Evolutionary conservation across 1,140 invertebrate species (phyloP).

Genomic region (Reticulitermes speratus): DNA sequence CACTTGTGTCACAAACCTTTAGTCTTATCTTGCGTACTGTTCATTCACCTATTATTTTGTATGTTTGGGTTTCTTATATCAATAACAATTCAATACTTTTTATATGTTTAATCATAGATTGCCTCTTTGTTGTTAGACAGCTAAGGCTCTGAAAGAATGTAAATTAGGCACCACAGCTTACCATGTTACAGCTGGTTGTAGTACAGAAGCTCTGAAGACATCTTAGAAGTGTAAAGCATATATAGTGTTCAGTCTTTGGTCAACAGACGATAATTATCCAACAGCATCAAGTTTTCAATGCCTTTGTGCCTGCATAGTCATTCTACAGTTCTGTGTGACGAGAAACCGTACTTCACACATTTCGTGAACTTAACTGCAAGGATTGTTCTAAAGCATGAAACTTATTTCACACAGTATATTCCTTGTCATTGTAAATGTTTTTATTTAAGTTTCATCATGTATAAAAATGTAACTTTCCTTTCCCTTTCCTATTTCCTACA

Average conservation of each 20-base stretch:
- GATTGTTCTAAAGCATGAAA: not conserved
- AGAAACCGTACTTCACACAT: not conserved
- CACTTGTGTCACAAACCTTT: too few species aligned
- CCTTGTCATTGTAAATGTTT: too few species aligned
- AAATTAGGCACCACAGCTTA: not conserved
- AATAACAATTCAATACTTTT: not conserved
- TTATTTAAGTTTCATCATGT: too few species aligned
- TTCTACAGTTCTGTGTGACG: not conserved
- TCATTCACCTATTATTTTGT: not conserved
- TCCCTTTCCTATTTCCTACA: too few species aligned
- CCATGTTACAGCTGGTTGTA: not conserved
- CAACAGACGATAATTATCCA: not conserved
- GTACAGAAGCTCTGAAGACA: not conserved
- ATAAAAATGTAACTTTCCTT: too few species aligned
- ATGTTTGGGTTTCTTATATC: not conserved
- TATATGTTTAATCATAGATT: not conserved
- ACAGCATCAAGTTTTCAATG: not conserved
- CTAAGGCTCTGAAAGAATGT: not conserved
- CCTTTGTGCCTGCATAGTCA: not conserved
- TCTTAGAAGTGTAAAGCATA: too few species aligned
- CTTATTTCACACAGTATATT: too few species aligned
- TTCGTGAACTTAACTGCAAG: not conserved
- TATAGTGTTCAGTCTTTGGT: too few species aligned
- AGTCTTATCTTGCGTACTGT: too few species aligned
- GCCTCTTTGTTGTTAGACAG: not conserved